Base-by-base conservation (phyloP, 2,888 invertebrate species). In the Drosophila nigricruria region DNA sequence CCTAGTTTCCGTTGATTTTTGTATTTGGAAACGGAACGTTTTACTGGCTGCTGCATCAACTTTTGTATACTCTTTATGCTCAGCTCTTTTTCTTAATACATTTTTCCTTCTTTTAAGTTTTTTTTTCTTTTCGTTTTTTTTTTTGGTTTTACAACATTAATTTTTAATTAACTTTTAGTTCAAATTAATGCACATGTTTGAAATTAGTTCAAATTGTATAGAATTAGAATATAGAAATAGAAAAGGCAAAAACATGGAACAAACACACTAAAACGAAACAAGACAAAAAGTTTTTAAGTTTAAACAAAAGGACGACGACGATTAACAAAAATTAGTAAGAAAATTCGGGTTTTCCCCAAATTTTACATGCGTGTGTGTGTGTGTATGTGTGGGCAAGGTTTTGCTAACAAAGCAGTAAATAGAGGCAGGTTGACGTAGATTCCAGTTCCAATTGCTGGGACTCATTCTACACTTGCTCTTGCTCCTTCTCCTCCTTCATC, bases 141-240 rank as follows among this genome's bases (percentile, higher is more conserved):
- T 89, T 82, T 86, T 87, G 87, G 87, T 77, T 80, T 84, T 84
- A 90, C 87, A 90, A 88, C 81, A 88, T 84, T 89, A 79, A 86
- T 87, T 85, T 83, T 87, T 85, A 88, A 89, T 89, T 77, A 90
- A 91, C 91, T 90, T 91, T 86, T 74, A 91, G 88, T 91, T 90
- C 73, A 84, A 88, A 86, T 84, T 91, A 91, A 91, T 91, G 91
- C 91, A 90, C 91, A 88, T 87, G 60, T 75, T 82, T 66, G 54
- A 80, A 71, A 74, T 64, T 71, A 77, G 59, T 79, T 70, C 38
- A 47, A 77, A 78, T 74, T 63, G 61, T 66, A 61, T 61, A 63
- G 59, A 63, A 63, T n/a, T n/a, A n/a, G n/a, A n/a, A n/a, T n/a
- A n/a, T n/a, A n/a, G n/a, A n/a, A 68, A 61, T 61, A 63, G 59